These are phyloP conservation scores for Trialeurodes vaporariorum DNA, from an alignment of 1,140 invertebrate species.

Conservation along the genomic window DNA sequence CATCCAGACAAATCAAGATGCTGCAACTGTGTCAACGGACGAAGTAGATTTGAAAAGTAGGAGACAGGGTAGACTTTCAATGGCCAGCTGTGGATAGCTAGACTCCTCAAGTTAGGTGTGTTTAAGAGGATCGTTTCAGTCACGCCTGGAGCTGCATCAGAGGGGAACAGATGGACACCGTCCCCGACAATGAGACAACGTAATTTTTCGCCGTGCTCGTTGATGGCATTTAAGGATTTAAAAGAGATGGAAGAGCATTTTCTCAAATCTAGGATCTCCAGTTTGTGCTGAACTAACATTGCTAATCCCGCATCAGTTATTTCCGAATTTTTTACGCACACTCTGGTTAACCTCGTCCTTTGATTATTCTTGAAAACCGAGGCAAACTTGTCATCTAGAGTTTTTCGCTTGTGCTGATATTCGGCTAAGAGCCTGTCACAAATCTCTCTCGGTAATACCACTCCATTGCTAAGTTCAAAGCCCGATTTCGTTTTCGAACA, in stretches of 20 bases:
- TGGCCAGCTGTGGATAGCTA: conserved; percentile 40
- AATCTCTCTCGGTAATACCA: conserved; percentile 53
- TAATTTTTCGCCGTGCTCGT: conserved; percentile 34
- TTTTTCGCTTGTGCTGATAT: conserved; percentile 39
- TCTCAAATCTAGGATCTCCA: conserved; percentile 56
- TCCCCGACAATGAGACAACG: conserved; percentile 32
- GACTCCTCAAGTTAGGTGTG: conserved; percentile 47
- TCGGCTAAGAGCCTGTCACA: conserved; percentile 53
- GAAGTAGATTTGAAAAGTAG: conserved; percentile 41
- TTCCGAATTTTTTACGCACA: conserved; percentile 54
- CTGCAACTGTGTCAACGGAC: conserved; percentile 47
- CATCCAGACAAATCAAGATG: conserved; percentile 71
- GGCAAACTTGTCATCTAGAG: conserved; percentile 48
- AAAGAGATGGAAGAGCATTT: conserved; percentile 54
- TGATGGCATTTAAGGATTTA: conserved; percentile 44
- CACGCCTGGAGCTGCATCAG: conserved; percentile 13
- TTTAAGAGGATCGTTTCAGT: conserved; percentile 44
- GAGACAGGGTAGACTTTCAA: conserved; percentile 39
- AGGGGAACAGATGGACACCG: conserved; percentile 20
- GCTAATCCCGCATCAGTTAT: conserved; percentile 56
- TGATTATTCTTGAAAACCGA: conserved; percentile 54
- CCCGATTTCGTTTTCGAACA: conserved; percentile 24
- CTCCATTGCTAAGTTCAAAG: conserved; percentile 29
- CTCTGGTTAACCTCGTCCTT: conserved; percentile 51
- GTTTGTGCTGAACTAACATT: conserved; percentile 53